These are phyloP conservation scores for Atopsyche davidsoni DNA, from an alignment of 1,140 invertebrate genomes.

Conservation along the genomic window DNA sequence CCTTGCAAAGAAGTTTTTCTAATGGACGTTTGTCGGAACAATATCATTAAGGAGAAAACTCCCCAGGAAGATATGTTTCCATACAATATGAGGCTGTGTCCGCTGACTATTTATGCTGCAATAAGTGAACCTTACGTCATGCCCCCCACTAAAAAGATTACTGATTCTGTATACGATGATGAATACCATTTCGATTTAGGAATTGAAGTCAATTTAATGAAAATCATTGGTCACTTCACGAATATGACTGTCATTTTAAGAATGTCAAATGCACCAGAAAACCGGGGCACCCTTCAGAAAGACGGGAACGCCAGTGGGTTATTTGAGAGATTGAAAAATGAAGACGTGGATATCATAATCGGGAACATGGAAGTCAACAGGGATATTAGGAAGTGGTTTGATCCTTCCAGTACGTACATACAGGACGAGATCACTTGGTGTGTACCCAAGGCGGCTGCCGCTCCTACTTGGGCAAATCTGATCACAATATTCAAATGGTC, in stretches of 20 bases:
- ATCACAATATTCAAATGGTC: constrained; percentile 46
- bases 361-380: constrained; percentile 46
- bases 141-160: constrained; percentile 36
- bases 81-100: constrained; percentile 41
- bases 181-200: constrained; percentile 42
- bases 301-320: constrained; percentile 40
- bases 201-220: constrained; percentile 44
- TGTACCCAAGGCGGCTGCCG: constrained; percentile 38
- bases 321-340: constrained; percentile 36
- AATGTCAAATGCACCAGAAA: constrained; percentile 39
- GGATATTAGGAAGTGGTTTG: constrained; percentile 41
- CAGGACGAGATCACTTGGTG: constrained; percentile 49
- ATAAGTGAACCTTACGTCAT: constrained; percentile 46
- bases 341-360: constrained; percentile 40
- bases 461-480: constrained; percentile 43
- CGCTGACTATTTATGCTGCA: constrained; percentile 41
- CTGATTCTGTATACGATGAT: constrained; percentile 35
- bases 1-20: constrained; percentile 40
- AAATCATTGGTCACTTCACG: constrained; percentile 42
- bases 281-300: constrained; percentile 38
- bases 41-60: constrained; percentile 35
- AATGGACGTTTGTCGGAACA: constrained; percentile 42
- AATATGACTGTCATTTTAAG: constrained; percentile 42
- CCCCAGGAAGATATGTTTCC: constrained; percentile 38
- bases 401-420: constrained; percentile 43